Evolutionary conservation across 2,113 vertebrate genomes (phyloP).

Genomic region (Embiotoca jacksoni): DNA sequence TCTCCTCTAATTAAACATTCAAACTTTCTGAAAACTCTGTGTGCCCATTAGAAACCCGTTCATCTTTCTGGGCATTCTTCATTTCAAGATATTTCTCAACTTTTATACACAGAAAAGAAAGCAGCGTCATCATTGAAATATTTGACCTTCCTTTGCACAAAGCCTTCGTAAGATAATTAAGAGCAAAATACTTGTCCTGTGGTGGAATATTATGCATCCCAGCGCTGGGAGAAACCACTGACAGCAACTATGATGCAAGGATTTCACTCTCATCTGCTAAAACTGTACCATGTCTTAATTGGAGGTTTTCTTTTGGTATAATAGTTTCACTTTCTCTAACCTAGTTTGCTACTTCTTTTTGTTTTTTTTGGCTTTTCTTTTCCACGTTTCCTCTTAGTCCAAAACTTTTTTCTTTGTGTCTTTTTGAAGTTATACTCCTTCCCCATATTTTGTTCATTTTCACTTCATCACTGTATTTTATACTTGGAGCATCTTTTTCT

Average conservation of each 20-base stretch:
- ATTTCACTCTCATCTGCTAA: conserved; percentile 60
- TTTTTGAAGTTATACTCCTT: conserved; percentile 71
- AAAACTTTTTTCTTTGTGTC: background rate
- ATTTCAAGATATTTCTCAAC: conserved; percentile 42
- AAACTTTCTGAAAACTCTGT: conserved; percentile 5
- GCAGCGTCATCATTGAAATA: conserved; percentile 4
- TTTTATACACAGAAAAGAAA: conserved; percentile 33
- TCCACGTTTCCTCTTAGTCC: background rate
- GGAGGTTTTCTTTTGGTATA: conserved; percentile 27
- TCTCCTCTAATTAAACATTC: conserved; percentile 28
- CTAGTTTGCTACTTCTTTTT: conserved; percentile 44
- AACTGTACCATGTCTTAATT: conserved; percentile 44
- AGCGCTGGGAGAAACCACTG: conserved; percentile 48
- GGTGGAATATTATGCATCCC: conserved; percentile 35
- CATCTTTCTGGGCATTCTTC: background rate
- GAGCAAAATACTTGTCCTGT: conserved; percentile 50
- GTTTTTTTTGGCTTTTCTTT: background rate
- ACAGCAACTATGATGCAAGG: conserved; percentile 71
- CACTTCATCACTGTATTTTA: conserved; percentile 50
- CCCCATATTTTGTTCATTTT: conserved; percentile 85
- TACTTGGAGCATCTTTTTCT: conserved; percentile 8
- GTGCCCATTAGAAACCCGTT: background rate
- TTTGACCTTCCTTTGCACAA: conserved; percentile 44
- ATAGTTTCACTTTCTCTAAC: conserved; percentile 42
- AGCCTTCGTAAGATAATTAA: conserved; percentile 64